Evolutionary conservation across 92 coral and sea anemone species (phyloP).

Genomic region (Micromussa lordhowensis): DNA sequence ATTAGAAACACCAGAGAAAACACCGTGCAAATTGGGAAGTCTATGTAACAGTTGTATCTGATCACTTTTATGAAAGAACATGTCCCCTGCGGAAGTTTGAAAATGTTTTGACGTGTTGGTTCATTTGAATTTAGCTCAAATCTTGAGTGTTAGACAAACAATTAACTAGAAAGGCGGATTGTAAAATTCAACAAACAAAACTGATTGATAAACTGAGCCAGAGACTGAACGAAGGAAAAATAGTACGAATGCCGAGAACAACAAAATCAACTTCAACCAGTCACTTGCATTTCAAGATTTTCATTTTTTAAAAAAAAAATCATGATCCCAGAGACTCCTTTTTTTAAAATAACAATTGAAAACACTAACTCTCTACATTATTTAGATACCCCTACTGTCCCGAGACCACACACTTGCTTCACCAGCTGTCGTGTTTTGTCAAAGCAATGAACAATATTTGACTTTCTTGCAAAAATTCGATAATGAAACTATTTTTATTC

Average conservation of each 20-base stretch:
- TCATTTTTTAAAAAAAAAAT: too few species aligned
- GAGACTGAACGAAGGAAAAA: neutral
- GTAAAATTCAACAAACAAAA: slow-evolving; percentile 14
- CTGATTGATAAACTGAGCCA: neutral
- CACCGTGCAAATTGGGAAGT: neutral
- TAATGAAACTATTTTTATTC: slow-evolving; percentile 13
- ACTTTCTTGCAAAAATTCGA: neutral
- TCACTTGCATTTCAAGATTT: too few species aligned
- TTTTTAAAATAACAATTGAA: neutral
- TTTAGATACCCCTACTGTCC: slow-evolving; percentile 10
- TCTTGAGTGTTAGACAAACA: neutral
- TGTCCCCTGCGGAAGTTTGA: neutral
- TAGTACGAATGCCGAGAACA: too few species aligned
- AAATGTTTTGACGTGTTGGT: neutral
- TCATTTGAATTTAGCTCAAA: slow-evolving; percentile 23
- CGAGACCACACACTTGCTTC: neutral
- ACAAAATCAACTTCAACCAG: too few species aligned
- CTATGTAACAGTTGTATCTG: neutral
- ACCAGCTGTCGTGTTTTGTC: neutral
- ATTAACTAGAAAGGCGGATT: neutral
- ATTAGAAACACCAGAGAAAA: neutral
- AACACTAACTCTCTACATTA: neutral
- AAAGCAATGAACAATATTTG: slow-evolving; percentile 15
- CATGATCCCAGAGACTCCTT: neutral
- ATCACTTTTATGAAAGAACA: neutral